Evolutionary conservation across 2,797 vertebrate genomes (phyloP), one percentile per base, ranked within the genome.

Genomic region (Cynodonichthys magdalenae): DNA sequence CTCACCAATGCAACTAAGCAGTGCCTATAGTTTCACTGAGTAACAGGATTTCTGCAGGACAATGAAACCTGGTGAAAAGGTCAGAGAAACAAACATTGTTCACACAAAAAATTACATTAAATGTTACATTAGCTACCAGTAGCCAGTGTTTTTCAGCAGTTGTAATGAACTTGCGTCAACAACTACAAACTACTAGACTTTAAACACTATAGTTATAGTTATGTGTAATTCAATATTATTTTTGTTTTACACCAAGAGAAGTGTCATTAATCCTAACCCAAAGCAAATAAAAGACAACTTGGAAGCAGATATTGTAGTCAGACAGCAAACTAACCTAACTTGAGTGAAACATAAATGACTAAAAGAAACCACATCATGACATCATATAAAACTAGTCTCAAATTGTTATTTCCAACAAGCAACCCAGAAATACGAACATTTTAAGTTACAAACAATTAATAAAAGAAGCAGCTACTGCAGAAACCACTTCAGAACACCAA

Each of bases 1-100:
- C 76, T 84, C 74, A 86, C 82, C 80, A 85, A 74, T 55, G 71
- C 64, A 79, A 85, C 77, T 76, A 85, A 81, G 74, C 58, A 79
- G 60, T 71, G 45, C 75, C 54, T 80, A 69, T 62, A 70, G 27
- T 74, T 79, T 85, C 66, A 77, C 76, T 75, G 67, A 66, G 55
- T 57, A 74, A 73, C 60, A 78, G 81, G 69, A 61, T 74, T 78
- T 79, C 74, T 80, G 70, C 64, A 54, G 87, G 63, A 90, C 48
- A 78, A 75, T 79, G 58, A 80, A 75, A 82, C 71, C 79, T 83
- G 70, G 63, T 79, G 76, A 90, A 89, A 89, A 69, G 71, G 82
- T 79, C 72, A 83, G 90, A 90, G 85, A 87, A 84, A 89, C 53
- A 75, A 71, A 80, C 50, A 72, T 68, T n/a, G 44, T 56, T 61